Evolutionary conservation across 2,888 invertebrate species (phyloP).

Genomic region (Malthinus seriepunctatus): DNA sequence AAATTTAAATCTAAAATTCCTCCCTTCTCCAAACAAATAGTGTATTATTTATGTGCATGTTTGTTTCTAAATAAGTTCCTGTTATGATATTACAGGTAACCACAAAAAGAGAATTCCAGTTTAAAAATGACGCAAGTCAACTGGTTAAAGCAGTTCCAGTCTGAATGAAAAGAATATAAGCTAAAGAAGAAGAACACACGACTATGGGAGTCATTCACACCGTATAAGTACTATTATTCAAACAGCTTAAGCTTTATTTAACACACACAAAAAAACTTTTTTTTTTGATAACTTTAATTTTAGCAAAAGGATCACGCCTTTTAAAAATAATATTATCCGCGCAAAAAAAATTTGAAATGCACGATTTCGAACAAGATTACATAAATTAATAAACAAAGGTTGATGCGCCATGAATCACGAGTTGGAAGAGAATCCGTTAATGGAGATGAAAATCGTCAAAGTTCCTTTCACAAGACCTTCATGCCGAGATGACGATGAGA

Average conservation of each 20-base stretch:
- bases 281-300: no score
- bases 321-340: no score
- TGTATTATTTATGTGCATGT: neutral
- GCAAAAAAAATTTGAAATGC: no score
- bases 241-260: no score
- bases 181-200: conserved; percentile 14
- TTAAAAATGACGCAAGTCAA: conserved; percentile 20
- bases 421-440: conserved; percentile 15
- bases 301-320: no score
- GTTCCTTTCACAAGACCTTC: conserved; percentile 20
- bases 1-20: no score
- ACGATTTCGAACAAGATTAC: conserved; percentile 3
- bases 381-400: conserved; percentile 10
- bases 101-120: conserved; percentile 11
- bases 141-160: conserved; percentile 19
- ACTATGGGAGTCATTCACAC: conserved; percentile 24
- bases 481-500: conserved; percentile 18
- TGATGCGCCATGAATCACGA: conserved; percentile 24
- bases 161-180: conserved; percentile 23
- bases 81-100: conserved; percentile 5
- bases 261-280: no score
- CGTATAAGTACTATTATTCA: conserved; percentile 6
- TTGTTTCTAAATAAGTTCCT: conserved; percentile 3
- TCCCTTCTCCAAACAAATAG: no score
- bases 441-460: conserved; percentile 10